Conservation (phyloP, 2,797 vertebrate genomes). For the Silurus aristotelis region DNA sequence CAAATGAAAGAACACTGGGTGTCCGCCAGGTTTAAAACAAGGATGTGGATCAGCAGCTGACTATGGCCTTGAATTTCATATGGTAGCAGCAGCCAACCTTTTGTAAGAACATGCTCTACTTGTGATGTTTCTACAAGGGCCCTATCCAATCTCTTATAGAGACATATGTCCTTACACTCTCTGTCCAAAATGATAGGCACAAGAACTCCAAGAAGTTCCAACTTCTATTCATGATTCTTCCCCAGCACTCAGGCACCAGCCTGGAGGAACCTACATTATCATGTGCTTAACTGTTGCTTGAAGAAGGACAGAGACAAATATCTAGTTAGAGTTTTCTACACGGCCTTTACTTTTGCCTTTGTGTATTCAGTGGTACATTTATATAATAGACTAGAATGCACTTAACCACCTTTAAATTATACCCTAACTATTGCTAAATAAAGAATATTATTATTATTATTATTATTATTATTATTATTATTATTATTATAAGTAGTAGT, state of each 20-base stretch:
- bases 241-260: neutral
- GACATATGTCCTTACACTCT: neutral
- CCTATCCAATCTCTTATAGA: neutral
- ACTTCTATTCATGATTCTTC: neutral
- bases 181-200: neutral
- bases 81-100: neutral
- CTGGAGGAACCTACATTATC: neutral
- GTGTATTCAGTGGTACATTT: neutral
- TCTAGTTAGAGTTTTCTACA: too few species aligned
- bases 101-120: neutral
- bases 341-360: neutral
- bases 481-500: too few species aligned
- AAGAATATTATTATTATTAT: neutral
- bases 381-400: neutral
- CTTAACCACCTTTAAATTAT: neutral
- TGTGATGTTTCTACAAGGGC: neutral
- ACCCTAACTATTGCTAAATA: neutral
- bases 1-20: neutral
- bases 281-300: neutral
- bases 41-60: conserved; percentile 11
- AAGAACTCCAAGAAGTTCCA: neutral
- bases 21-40: neutral
- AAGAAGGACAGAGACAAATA: neutral
- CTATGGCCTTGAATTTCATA: neutral
- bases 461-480: too few species aligned